A percentile compares a stretch with the other conserved stretches of the same genome.
These are phyloP conservation scores for Holocentrus rufus DNA, from an alignment of 2,797 vertebrate genomes.

Conservation along the genomic window DNA sequence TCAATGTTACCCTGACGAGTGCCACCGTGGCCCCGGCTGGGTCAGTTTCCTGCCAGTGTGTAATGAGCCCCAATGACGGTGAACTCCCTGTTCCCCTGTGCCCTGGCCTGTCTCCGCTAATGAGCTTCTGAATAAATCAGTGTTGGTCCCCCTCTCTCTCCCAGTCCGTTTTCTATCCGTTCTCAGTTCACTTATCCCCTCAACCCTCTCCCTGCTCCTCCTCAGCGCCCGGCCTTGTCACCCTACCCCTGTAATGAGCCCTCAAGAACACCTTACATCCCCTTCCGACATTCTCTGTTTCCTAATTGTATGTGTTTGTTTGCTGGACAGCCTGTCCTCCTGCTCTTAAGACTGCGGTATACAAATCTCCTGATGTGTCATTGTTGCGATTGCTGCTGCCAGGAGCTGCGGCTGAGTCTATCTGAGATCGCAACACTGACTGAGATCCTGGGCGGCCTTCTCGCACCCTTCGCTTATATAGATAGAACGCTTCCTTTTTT, in stretches of 20 bases:
- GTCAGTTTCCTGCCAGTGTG: conserved; percentile 77
- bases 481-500: not conserved
- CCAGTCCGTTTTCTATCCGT: conserved; percentile 50
- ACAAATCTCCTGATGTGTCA: conserved; percentile 53
- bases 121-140: conserved; percentile 85
- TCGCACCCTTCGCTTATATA: conserved; percentile 3
- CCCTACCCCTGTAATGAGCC: conserved; percentile 77
- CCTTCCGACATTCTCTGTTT: conserved; percentile 47
- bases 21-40: conserved; percentile 69
- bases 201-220: conserved; percentile 43
- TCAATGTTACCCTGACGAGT: conserved; percentile 75
- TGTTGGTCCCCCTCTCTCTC: conserved; percentile 54
- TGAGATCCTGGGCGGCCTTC: conserved; percentile 9
- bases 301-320: conserved; percentile 80
- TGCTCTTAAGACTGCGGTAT: conserved; percentile 47
- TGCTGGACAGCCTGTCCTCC: conserved; percentile 53
- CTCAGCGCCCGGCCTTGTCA: conserved; percentile 76
- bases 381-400: conserved; percentile 42
- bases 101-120: conserved; percentile 81
- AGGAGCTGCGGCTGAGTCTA: conserved; percentile 41
- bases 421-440: conserved; percentile 32
- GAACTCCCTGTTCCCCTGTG: conserved; percentile 76
- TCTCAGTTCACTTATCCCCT: conserved; percentile 58
- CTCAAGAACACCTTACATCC: conserved; percentile 69
- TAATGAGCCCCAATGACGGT: conserved; percentile 84